phyloP scores from a whole-genome alignment of 2,888 invertebrate genomes.

The Thymelicus acteon region DNA sequence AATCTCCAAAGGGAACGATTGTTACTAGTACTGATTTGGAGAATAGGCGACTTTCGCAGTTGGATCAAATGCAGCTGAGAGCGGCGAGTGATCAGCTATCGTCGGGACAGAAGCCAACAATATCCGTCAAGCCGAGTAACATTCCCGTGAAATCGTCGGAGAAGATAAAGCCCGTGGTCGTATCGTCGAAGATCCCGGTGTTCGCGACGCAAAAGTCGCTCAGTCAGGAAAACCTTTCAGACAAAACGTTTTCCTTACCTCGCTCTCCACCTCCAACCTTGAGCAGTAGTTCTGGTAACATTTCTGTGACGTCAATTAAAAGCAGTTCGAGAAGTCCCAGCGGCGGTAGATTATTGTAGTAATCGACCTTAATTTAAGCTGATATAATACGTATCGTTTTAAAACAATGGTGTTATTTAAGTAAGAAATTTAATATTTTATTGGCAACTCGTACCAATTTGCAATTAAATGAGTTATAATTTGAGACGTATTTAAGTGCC shows the following conservation, averaged over 20 bases:
- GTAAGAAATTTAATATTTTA: slow-evolving; percentile 17
- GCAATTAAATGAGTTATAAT: slow-evolving; percentile 35
- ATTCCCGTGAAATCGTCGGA: slow-evolving; percentile 76
- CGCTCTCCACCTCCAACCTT: slow-evolving; percentile 71
- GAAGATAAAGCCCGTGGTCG: slow-evolving; percentile 59
- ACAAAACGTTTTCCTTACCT: slow-evolving; percentile 70
- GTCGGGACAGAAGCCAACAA: slow-evolving; percentile 63
- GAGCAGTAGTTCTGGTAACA: slow-evolving; percentile 74
- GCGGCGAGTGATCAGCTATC: slow-evolving; percentile 56
- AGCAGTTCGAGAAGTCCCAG: slow-evolving; percentile 84
- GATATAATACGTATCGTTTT: slow-evolving; percentile 11
- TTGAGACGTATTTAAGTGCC: slow-evolving; percentile 36
- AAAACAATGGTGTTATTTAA: slow-evolving; percentile 4
- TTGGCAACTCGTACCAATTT: slow-evolving; percentile 32
- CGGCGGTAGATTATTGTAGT: slow-evolving; percentile 66
- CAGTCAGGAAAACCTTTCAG: slow-evolving; percentile 79
- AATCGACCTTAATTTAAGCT: neutral
- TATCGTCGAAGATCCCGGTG: slow-evolving; percentile 82
- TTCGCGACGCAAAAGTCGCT: slow-evolving; percentile 78
- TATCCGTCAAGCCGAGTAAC: slow-evolving; percentile 76
- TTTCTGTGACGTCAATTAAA: slow-evolving; percentile 87
- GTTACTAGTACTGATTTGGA: slow-evolving; percentile 80
- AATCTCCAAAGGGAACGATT: slow-evolving; percentile 83
- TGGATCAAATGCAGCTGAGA: slow-evolving; percentile 75
- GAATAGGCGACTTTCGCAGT: slow-evolving; percentile 84